A percentile compares a stretch with the other conserved stretches of the same genome.
phyloP scores from a whole-genome alignment of 2,113 vertebrate genomes.

The Mustelus asterias region DNA sequence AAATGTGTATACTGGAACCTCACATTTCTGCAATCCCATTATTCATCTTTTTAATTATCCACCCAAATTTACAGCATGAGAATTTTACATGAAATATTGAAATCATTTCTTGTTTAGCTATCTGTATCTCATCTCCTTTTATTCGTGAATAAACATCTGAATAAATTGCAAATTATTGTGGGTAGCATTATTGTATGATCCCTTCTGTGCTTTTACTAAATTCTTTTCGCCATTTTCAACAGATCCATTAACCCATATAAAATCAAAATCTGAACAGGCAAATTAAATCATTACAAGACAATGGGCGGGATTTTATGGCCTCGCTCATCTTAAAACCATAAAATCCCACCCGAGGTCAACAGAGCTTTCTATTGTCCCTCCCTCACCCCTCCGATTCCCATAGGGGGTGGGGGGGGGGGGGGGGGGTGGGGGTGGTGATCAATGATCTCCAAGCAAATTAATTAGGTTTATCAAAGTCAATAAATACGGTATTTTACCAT shows the following conservation, averaged over 20 bases:
- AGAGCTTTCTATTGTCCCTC: too few relatives aligned
- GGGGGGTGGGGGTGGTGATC: background rate
- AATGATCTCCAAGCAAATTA: background rate
- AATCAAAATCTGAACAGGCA: background rate
- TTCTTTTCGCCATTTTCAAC: background rate
- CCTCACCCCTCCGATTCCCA: too few relatives aligned
- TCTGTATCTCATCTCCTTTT: background rate
- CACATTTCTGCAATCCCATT: background rate
- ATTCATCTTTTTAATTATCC: background rate
- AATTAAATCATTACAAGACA: background rate
- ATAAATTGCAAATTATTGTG: background rate
- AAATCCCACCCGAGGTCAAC: too few relatives aligned
- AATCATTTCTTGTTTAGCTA: background rate
- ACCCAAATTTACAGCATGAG: background rate
- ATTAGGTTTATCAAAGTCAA: background rate
- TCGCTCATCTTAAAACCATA: too few relatives aligned
- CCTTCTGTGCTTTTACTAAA: background rate
- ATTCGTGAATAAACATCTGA: background rate
- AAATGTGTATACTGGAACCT: background rate
- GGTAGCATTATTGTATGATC: background rate
- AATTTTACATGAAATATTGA: background rate
- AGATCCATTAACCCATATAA: background rate
- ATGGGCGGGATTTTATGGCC: too few relatives aligned
- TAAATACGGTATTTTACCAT: background rate
- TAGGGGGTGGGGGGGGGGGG: too few relatives aligned